phyloP scores from a whole-genome alignment of 2,797 vertebrate genomes.

The Crenuchus spilurus region DNA sequence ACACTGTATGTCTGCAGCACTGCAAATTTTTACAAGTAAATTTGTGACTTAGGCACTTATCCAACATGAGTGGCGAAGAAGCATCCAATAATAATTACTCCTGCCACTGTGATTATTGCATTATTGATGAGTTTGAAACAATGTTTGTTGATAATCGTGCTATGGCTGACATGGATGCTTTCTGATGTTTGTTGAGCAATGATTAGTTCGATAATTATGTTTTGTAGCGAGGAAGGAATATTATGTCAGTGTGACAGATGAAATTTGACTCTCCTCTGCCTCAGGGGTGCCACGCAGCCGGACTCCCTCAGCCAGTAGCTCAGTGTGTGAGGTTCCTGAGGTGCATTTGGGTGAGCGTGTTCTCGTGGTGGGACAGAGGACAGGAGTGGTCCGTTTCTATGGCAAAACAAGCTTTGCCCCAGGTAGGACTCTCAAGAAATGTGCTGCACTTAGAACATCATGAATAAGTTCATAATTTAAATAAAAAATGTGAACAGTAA shows the following conservation, averaged over 20 bases:
- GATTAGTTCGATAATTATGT: neutral
- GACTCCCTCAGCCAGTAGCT: slow-evolving; percentile 75
- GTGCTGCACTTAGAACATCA: too few species aligned
- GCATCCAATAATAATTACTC: slow-evolving; percentile 20
- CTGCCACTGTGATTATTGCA: slow-evolving; percentile 10
- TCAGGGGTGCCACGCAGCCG: slow-evolving; percentile 73
- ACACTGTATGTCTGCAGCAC: slow-evolving; percentile 9
- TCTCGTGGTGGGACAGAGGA: slow-evolving; percentile 92
- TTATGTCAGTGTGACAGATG: slow-evolving; percentile 1
- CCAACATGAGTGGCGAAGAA: slow-evolving; percentile 15
- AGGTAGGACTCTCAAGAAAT: slow-evolving; percentile 79
- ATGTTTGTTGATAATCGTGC: slow-evolving; percentile 21
- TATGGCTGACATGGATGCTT: neutral
- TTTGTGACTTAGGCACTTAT: slow-evolving; percentile 29
- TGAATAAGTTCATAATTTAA: too few species aligned
- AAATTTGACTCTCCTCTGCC: slow-evolving; percentile 1
- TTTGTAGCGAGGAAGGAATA: neutral
- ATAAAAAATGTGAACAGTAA: too few species aligned
- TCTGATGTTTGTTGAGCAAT: neutral
- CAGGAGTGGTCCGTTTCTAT: slow-evolving; percentile 87
- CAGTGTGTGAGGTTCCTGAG: slow-evolving; percentile 63
- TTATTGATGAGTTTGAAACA: slow-evolving; percentile 19
- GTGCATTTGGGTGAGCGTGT: slow-evolving; percentile 84
- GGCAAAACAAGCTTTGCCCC: slow-evolving; percentile 94
- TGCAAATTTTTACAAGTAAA: slow-evolving; percentile 24